Conservation (phyloP, 2,888 invertebrate species). For the Leuctra nigra region DNA sequence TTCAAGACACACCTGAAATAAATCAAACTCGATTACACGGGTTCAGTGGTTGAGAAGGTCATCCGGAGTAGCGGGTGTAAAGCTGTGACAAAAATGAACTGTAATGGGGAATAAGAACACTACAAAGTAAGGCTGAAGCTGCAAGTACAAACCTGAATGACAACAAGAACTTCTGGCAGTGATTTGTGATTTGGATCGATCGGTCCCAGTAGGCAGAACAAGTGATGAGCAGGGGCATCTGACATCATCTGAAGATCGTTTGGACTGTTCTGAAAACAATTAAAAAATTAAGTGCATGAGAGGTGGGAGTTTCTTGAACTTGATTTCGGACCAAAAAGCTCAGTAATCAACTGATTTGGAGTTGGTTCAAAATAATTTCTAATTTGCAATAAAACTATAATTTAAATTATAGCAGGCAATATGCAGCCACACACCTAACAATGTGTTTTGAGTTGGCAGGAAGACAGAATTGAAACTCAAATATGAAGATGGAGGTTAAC, state of each 20-base stretch:
- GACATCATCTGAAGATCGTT: slow-evolving; percentile 98
- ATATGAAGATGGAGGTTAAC: too few relatives aligned
- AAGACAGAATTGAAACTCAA: too few relatives aligned
- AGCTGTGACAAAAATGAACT: too few relatives aligned
- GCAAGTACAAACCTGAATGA: slow-evolving; percentile 80
- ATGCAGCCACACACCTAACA: not conserved
- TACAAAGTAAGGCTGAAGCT: too few relatives aligned
- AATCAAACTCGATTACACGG: not conserved
- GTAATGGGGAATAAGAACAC: too few relatives aligned
- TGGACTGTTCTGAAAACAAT: slow-evolving; percentile 85
- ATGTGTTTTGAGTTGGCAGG: too few relatives aligned
- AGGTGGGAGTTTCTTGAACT: not conserved
- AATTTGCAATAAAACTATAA: too few relatives aligned
- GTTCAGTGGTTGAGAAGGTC: too few relatives aligned
- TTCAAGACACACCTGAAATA: slow-evolving; percentile 52
- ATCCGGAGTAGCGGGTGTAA: too few relatives aligned
- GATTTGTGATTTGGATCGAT: slow-evolving; percentile 58
- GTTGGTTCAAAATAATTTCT: too few relatives aligned
- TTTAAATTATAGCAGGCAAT: not conserved
- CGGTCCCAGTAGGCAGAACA: slow-evolving; percentile 91
- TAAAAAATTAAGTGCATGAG: not conserved
- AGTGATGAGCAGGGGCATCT: slow-evolving; percentile 96
- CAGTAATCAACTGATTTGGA: too few relatives aligned
- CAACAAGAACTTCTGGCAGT: slow-evolving; percentile 90
- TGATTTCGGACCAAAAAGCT: not conserved